Percentiles rank a stretch among this genome's conserved stretches.
Conservation (phyloP, 2,888 invertebrate genomes). For the Trachelus troglodyta region DNA sequence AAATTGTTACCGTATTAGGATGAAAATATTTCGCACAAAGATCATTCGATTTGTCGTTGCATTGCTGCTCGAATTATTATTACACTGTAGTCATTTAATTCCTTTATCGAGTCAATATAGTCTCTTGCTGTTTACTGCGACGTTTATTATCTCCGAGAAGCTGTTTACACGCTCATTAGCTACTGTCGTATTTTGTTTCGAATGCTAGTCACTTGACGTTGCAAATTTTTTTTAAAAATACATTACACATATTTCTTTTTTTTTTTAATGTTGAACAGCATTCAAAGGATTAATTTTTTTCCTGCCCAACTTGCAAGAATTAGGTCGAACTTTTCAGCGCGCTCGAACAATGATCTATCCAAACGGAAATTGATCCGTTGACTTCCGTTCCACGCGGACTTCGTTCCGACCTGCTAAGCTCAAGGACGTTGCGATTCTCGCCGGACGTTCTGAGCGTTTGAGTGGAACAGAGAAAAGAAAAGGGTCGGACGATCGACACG, state of each 20-base stretch:
- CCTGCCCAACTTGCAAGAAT: not conserved
- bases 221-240: not conserved
- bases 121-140: not conserved
- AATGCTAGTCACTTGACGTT: not conserved
- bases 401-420: not conserved
- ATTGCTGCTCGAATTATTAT: not conserved
- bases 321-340: not conserved
- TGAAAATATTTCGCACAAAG: not conserved
- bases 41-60: not conserved
- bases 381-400: not conserved
- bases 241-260: no score
- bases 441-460: not conserved
- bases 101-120: not conserved
- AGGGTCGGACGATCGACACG: not conserved
- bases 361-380: not conserved
- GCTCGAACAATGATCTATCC: not conserved
- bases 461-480: not conserved
- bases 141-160: not conserved
- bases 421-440: not conserved
- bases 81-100: not conserved
- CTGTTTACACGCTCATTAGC: not conserved
- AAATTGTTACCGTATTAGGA: not conserved
- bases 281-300: not conserved
- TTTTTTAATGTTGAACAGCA: not conserved
- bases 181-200: not conserved